Percentiles rank a stretch among this genome's conserved stretches.
phyloP scores from a whole-genome alignment of 1,140 invertebrate genomes.

The Drosophila santomea region DNA sequence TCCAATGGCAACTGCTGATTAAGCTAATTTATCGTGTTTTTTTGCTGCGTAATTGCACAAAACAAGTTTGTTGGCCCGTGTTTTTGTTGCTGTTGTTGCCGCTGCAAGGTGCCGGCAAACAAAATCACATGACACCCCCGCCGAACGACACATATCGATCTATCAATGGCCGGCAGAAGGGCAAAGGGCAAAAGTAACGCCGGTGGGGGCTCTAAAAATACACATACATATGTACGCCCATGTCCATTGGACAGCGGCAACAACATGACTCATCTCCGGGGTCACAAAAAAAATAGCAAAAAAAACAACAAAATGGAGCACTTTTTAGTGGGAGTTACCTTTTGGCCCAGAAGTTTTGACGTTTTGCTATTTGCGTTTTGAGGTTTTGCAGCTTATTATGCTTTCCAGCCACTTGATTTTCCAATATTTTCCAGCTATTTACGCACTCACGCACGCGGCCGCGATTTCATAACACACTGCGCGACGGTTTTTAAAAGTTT shows the following conservation, averaged over 20 bases:
- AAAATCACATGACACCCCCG: constrained; percentile 42
- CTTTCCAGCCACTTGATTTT: neutral
- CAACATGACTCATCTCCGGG: constrained; percentile 32
- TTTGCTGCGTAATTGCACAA: constrained; percentile 39
- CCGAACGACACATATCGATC: constrained; percentile 56
- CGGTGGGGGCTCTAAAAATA: constrained; percentile 64
- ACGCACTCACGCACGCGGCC: constrained; percentile 30
- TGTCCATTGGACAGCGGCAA: constrained; percentile 36
- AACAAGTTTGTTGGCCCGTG: constrained; percentile 29
- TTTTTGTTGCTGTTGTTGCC: constrained; percentile 16
- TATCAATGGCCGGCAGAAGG: constrained; percentile 28
- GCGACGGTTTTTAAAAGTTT: constrained; percentile 31
- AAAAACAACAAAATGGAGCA: neutral
- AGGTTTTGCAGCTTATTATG: too few species aligned
- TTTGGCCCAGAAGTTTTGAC: neutral
- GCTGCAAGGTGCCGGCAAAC: constrained; percentile 25
- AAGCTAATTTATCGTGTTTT: constrained; percentile 43
- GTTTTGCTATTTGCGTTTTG: too few species aligned
- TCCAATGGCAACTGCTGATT: constrained; percentile 19
- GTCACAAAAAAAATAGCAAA: neutral
- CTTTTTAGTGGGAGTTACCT: neutral
- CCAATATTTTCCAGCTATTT: constrained; percentile 3
- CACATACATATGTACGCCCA: constrained; percentile 19
- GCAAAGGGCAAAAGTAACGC: constrained; percentile 25
- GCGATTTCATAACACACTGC: constrained; percentile 51